Base-by-base conservation (phyloP, 2,888 invertebrate genomes). In the Copidosoma aretas region DNA sequence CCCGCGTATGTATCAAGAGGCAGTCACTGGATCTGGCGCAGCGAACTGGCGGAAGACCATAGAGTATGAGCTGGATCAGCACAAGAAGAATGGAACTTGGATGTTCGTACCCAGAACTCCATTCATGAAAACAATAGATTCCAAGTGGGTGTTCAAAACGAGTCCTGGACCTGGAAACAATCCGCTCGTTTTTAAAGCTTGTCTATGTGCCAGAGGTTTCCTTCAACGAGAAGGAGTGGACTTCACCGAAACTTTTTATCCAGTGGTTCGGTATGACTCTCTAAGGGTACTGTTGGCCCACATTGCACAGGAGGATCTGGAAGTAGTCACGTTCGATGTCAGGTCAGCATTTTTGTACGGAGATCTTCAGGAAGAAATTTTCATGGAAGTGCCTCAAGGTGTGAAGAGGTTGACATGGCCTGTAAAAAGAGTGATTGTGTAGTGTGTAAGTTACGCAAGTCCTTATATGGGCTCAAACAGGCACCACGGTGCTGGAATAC, bases 141-240 rank as follows among this genome's bases (percentile, higher is more conserved):
- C 63, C 0, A 71, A 68, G 19, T 73, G 73, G 73, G 58, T 66
- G 0, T 73, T 70, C 24, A 71, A 67, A 46, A 43, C 54, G 14
- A 24, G 63, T 0, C 14, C 21, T 12, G 19, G 21, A 21, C 1
- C 17, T n/a, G 49, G 10, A 10, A 19, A 49, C 4, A 10, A 49
- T n/a, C 49, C 49, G 10, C 1, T 8, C 41, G 32, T 32, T 3
- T 64, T 49, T 58, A 70, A 70, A 43, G 68, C 70, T 5, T 41
- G 70, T 19, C 63, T 70, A 10, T 66, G 64, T 15, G 68, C 67
- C 1, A 57, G 64, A 25, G 70, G 67, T 17, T 72, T 65, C 41
- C 21, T 19, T 43, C 68, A 70, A 52, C 19, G 52, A 32, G 2
- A 64, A 32, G 66, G 68, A 1, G 17, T 64, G 0, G 71, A 73